phyloP scores from a whole-genome alignment of 2,888 invertebrate genomes.

The Phengaris alcon region DNA sequence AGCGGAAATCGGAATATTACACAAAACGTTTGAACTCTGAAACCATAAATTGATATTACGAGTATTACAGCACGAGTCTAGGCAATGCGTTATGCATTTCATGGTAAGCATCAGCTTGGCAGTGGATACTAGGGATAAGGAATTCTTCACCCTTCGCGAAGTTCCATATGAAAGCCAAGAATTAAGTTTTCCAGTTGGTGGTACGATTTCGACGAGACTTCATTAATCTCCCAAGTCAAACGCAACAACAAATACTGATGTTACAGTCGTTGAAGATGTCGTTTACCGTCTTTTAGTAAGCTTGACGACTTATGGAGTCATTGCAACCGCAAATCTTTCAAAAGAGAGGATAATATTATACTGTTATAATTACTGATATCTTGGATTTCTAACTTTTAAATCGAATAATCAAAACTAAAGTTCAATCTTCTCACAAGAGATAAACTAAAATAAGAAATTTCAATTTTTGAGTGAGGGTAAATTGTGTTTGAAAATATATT shows the following conservation, averaged over 20 bases:
- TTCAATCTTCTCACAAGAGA: not conserved
- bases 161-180: not conserved
- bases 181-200: too few relatives aligned
- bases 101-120: not conserved
- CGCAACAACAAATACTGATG: too few relatives aligned
- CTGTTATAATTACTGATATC: too few relatives aligned
- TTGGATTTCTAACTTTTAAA: not conserved
- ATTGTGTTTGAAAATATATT: slow-evolving; percentile 1
- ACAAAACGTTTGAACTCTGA: not conserved
- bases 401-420: not conserved
- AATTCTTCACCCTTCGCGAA: not conserved
- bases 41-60: not conserved
- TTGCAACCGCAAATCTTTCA: too few relatives aligned
- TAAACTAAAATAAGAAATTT: not conserved
- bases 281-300: too few relatives aligned
- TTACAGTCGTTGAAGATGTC: too few relatives aligned
- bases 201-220: too few relatives aligned
- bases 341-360: too few relatives aligned
- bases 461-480: not conserved
- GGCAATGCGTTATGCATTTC: not conserved
- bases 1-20: not conserved
- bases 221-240: too few relatives aligned
- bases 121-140: not conserved
- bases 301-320: too few relatives aligned
- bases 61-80: not conserved